Conservation (phyloP, 2,888 invertebrate species). For the Thymelicus sylvestris region DNA sequence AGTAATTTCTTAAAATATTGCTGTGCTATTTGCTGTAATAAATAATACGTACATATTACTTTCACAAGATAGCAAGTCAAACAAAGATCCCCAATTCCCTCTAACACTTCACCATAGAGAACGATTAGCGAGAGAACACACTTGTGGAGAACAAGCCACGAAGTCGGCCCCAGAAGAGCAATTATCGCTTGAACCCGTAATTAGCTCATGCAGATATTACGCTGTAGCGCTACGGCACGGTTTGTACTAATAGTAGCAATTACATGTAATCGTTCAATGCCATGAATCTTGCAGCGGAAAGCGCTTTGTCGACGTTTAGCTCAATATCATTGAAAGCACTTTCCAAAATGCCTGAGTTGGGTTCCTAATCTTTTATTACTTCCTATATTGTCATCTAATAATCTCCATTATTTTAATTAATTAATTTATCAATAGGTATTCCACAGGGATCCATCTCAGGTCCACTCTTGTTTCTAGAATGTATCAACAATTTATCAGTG, state of each 20-base stretch:
- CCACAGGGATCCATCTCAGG: neutral
- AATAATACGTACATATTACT: no score
- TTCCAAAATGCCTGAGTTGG: no score
- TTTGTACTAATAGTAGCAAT: constrained; percentile 71
- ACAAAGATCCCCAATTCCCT: neutral
- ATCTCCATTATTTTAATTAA: no score
- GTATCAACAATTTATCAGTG: neutral
- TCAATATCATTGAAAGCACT: neutral
- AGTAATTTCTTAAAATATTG: no score
- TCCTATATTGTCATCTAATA: no score
- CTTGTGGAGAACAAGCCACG: constrained; percentile 51
- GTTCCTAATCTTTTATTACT: no score
- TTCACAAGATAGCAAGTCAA: no score
- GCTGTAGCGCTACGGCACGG: constrained; percentile 58
- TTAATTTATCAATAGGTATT: neutral
- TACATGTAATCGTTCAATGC: constrained; percentile 63
- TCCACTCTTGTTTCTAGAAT: neutral
- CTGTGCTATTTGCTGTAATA: no score
- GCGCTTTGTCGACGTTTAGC: constrained; percentile 47
- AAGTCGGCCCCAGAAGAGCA: constrained; percentile 59
- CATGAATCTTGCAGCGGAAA: constrained; percentile 54
- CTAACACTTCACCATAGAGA: neutral
- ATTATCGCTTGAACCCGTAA: constrained; percentile 73
- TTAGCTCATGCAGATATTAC: constrained; percentile 67
- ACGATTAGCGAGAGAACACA: constrained; percentile 15